Base-by-base conservation (phyloP, 1,140 invertebrate species). In the Cecropterus lyciades region DNA sequence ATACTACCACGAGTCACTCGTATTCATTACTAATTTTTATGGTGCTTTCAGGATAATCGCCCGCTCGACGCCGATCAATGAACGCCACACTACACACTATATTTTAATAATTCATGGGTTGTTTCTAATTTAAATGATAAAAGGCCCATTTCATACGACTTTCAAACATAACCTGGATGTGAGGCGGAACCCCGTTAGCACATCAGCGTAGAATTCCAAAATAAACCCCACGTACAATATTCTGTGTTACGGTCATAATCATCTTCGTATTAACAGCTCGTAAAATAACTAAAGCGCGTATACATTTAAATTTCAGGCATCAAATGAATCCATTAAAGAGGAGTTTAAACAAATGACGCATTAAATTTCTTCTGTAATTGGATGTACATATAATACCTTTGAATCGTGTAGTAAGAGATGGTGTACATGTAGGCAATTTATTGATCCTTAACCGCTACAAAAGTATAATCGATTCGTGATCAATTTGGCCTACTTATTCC, bases 1-100 rank as follows among this genome's bases (percentile, higher is more conserved):
- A 66, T 73, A 48, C 49, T 68, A 75, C 72, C 69, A 70, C 63
- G 53, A 66, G 60, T 65, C 56, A 68, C 71, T 60, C 63, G 67
- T 69, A 73, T 78, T 68, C 69, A 70, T 72, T 69, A 63, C 56
- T 60, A 17, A 51, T 65, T 63, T 33, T 60, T 65, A 60, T 56
- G 33, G 37, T 13, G 53, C 17, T 56, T 56, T 56, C n/a, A 43
- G 17, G 37, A 60, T 60, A 53, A 67, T 67, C 46, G 49, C 14
- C 11, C 43, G 24, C 63, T 45, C 24, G 52, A 55, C 30, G 40
- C 37, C 20, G 20, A 40, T 60, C 48, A 60, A 45, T 67, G 63
- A 62, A 70, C 33, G 10, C 45, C 53, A 45, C 55, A 1, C 10
- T 37, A 51, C 53, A 45, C 55, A 1, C 10, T 37, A 11, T 37